Base-by-base conservation (phyloP, 2,888 invertebrate species). In the Meandrusa payeni region DNA sequence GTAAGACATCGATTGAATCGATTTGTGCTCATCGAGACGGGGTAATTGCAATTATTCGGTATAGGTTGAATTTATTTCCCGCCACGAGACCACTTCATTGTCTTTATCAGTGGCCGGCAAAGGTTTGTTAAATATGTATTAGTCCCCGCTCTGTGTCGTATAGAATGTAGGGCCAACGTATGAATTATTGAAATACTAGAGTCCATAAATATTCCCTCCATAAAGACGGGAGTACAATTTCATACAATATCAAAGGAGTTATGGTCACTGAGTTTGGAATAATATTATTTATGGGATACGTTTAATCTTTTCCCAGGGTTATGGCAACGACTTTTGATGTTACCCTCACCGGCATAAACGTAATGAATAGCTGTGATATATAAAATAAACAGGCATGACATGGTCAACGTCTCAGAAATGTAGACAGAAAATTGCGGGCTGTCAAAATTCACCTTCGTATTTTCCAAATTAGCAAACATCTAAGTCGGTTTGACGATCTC, bases 21-120 rank as follows among this genome's bases (percentile, higher is more conserved):
- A 72, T 76, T 76, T 70, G 68, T 59, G 76, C 65, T 74, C 79
- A 76, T 66, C 70, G 74, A 67, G 55, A 72, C 79, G 73, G 64
- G n/a, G 67, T 78, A 74, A 80, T 79, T 76, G 76, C 70, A 67
- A 69, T 67, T 66, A 70, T 73, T 72, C 61, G 58, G 61, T 13
- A 13, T 48, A 62, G 63, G 55, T 54, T 46, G 54, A 64, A 68
- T 72, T 71, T 66, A 71, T 76, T 71, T 65, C 39, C 44, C 58
- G 50, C 58, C 54, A 54, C 52, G 51, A 59, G 58, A 61, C 52
- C 54, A 52, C 50, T 61, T 63, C 54, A 72, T 76, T 72, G 70
- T 72, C 59, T 64, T 61, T 67, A 70, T 69, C 64, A 68, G 51
- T 41, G 48, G 52, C 45, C 50, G 54, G 57, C 55, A 58, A 58